Base-by-base conservation (phyloP, 2,888 invertebrate species). In the Malthinus seriepunctatus region DNA sequence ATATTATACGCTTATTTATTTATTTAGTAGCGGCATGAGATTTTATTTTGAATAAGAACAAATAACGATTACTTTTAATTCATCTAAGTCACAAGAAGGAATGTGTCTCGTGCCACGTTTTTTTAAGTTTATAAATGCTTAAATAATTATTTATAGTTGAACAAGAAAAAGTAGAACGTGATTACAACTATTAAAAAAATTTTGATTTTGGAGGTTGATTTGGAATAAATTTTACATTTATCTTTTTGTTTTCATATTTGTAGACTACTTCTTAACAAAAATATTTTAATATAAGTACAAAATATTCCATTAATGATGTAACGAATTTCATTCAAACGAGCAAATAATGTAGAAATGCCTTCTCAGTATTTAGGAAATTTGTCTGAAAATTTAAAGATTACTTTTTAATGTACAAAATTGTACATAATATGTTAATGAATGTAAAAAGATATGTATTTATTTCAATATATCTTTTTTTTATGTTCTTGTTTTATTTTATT, bases 311-410 rank as follows among this genome's bases (percentile, higher is more conserved):
- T 59, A 50, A 59, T 51, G 35, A 46, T 58, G 35, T 34, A 15
- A 58, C 32, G 47, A 56, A 56, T 45, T 39, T n/a, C 38, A 23
- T 31, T 58, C 37, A 39, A 55, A 53, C 53, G 54, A 51, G 53
- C 45, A 63, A 63, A 59, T 62, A 65, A 60, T 60, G 51, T 63
- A 62, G 58, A 58, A 51, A 60, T 62, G 60, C 62, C 65, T 62
- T 62, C 42, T 56, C 63, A 65, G 63, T 65, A 63, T 65, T 64
- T 58, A 58, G 45, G 38, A 61, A 54, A 12, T 46, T 63, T 56
- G 39, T 60, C 46, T 48, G 10, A 51, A 46, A 33, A 35, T 53
- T 44, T 42, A 34, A 34, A 42, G 37, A 38, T 58, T 52, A 34
- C 50, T 54, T 33, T 53, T 51, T 59, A 34, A 51, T 60, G 60